Evolutionary conservation across 2,888 invertebrate genomes (phyloP).

Genomic region (Steromphala cineraria): DNA sequence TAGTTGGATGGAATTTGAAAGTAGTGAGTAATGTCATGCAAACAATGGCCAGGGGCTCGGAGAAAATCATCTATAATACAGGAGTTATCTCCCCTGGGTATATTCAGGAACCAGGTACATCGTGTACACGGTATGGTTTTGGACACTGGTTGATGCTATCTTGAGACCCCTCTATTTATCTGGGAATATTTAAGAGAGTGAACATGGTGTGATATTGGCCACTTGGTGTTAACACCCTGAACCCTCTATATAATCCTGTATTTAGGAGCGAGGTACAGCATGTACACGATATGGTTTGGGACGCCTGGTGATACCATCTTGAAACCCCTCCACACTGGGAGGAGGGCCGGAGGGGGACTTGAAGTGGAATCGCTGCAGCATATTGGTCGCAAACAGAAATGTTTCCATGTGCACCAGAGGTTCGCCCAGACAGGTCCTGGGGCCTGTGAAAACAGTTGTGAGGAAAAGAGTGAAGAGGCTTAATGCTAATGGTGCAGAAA

Average conservation of each 20-base stretch:
- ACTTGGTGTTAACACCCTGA: too few relatives aligned
- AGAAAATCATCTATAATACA: too few relatives aligned
- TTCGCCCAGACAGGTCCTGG: constrained; percentile 35
- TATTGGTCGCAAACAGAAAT: constrained; percentile 33
- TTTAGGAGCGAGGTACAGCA: constrained; percentile 21
- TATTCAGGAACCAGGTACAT: neutral
- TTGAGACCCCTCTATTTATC: constrained; percentile 21
- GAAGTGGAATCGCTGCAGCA: constrained; percentile 34
- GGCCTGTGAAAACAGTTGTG: constrained; percentile 24
- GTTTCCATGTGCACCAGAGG: constrained; percentile 32
- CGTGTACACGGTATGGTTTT: constrained; percentile 16
- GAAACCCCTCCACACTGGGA: constrained; percentile 23
- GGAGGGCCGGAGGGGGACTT: constrained; percentile 2
- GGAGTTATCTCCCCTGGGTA: too few relatives aligned
- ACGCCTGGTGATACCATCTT: constrained; percentile 25
- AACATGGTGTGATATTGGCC: too few relatives aligned
- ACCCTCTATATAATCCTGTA: too few relatives aligned
- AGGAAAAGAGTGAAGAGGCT: too few relatives aligned
- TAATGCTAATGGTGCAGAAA: too few relatives aligned
- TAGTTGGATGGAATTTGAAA: too few relatives aligned
- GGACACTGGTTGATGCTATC: constrained; percentile 28
- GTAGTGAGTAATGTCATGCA: too few relatives aligned
- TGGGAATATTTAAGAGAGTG: too few relatives aligned
- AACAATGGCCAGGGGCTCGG: too few relatives aligned
- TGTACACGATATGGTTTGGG: constrained; percentile 21